A percentile compares a stretch with the other conserved stretches of the same genome.
These are phyloP conservation scores for Ochlodes sylvanus DNA, from an alignment of 2,888 invertebrate genomes.

Conservation along the genomic window DNA sequence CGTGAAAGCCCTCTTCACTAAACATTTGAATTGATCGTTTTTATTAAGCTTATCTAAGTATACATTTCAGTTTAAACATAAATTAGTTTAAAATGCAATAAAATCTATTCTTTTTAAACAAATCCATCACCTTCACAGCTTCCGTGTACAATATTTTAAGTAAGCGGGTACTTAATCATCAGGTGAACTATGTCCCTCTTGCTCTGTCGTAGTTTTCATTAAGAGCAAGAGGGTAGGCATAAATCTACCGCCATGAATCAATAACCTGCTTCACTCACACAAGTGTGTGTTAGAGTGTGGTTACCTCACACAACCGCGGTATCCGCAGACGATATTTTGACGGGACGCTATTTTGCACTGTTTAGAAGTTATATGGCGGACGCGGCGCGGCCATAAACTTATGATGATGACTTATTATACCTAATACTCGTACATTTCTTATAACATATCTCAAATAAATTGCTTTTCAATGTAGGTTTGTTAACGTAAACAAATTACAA, in stretches of 20 bases:
- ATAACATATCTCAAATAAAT: neutral
- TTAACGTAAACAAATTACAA: neutral
- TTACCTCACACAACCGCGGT: constrained; percentile 65
- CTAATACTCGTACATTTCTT: neutral
- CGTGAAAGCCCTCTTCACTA: constrained; percentile 43
- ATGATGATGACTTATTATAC: constrained; percentile 15
- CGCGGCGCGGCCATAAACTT: constrained; percentile 42
- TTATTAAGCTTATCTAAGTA: no score
- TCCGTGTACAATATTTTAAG: constrained; percentile 45
- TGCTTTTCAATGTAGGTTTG: neutral
- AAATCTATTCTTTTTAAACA: constrained; percentile 10
- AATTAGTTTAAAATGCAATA: neutral
- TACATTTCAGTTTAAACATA: neutral
- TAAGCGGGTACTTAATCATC: constrained; percentile 68
- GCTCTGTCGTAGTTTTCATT: constrained; percentile 71
- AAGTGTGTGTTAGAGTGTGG: constrained; percentile 54
- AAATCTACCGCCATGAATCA: constrained; percentile 80
- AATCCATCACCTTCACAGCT: neutral
- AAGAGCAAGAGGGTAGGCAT: constrained; percentile 78
- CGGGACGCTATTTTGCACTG: constrained; percentile 66
- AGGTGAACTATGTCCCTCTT: constrained; percentile 69
- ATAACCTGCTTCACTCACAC: constrained; percentile 78
- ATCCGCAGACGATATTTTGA: constrained; percentile 79
- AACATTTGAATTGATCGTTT: neutral
- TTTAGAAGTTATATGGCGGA: constrained; percentile 69